These are phyloP conservation scores for Osedax frankpressi DNA, from an alignment of 2,888 invertebrate species.

Conservation along the genomic window DNA sequence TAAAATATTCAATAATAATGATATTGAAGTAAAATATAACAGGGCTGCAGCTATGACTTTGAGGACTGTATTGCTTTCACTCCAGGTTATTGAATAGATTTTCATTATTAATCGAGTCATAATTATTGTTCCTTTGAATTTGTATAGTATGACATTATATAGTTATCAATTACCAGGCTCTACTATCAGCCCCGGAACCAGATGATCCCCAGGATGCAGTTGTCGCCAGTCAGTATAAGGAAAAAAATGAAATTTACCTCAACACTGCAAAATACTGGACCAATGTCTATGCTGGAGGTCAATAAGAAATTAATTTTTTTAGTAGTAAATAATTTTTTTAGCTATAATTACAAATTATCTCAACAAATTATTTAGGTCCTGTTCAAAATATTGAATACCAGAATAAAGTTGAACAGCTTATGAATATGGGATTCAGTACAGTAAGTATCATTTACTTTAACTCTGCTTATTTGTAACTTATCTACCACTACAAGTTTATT, in stretches of 20 bases:
- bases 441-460: background rate
- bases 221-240: conserved; percentile 90
- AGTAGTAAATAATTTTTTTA: too few relatives aligned
- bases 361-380: too few relatives aligned
- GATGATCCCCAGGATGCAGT: conserved; percentile 53
- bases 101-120: too few relatives aligned
- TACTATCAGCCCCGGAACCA: conserved; percentile 55
- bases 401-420: background rate
- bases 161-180: too few relatives aligned
- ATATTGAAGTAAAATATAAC: too few relatives aligned
- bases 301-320: too few relatives aligned
- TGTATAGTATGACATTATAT: too few relatives aligned
- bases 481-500: background rate
- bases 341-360: too few relatives aligned
- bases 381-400: background rate
- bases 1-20: too few relatives aligned
- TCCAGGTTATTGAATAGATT: too few relatives aligned
- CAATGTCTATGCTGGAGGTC: conserved; percentile 66
- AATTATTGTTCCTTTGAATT: too few relatives aligned
- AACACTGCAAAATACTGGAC: conserved; percentile 93
- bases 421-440: background rate
- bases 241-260: conserved; percentile 69
- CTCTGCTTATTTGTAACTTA: background rate
- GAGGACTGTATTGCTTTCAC: conserved; percentile 79
- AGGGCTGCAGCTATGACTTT: conserved; percentile 97